phyloP scores from a whole-genome alignment of 2,113 vertebrate genomes.

The Castor canadensis region DNA sequence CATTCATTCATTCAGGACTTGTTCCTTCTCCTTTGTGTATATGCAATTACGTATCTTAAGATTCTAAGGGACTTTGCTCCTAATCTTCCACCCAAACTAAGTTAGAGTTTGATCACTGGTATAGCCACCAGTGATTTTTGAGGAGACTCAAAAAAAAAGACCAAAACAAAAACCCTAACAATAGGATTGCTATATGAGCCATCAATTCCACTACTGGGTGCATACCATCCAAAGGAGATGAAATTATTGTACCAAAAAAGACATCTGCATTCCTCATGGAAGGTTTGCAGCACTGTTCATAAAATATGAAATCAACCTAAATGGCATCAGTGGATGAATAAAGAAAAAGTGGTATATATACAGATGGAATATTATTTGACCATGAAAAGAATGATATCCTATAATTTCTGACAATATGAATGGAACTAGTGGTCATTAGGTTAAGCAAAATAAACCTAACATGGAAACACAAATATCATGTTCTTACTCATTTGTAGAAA shows the following conservation, averaged over 20 bases:
- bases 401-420: not conserved
- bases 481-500: not conserved
- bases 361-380: not conserved
- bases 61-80: not conserved
- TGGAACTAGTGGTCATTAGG: not conserved
- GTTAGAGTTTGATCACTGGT: no score
- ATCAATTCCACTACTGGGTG: not conserved
- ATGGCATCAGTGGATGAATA: not conserved
- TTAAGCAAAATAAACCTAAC: not conserved
- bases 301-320: no score
- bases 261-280: not conserved
- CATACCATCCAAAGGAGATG: not conserved
- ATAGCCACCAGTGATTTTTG: no score
- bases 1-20: not conserved
- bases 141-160: no score
- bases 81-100: not conserved
- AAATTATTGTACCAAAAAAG: not conserved
- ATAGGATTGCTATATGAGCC: not conserved
- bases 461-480: not conserved
- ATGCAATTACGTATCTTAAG: not conserved
- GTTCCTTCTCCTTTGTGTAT: conserved; percentile 6
- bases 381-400: not conserved
- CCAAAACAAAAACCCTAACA: no score
- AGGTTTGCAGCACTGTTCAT: not conserved
- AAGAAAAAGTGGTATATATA: not conserved